Percentiles rank a stretch among this genome's conserved stretches.
phyloP scores from a whole-genome alignment of 2,113 vertebrate genomes.

The Eidolon helvum region DNA sequence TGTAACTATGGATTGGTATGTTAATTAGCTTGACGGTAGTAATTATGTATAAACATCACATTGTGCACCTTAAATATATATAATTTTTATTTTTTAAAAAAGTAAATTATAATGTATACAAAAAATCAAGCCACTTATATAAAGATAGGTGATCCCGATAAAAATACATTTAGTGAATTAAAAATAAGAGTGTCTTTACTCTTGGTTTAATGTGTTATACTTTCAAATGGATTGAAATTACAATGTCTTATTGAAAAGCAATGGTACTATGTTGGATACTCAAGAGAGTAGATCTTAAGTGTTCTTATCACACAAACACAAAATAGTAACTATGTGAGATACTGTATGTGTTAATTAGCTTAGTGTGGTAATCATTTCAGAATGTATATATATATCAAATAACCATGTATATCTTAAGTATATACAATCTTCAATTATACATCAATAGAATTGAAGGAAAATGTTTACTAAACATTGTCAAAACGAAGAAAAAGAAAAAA shows the following conservation, averaged over 20 bases:
- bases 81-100: not conserved
- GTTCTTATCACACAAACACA: not conserved
- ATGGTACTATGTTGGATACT: not conserved
- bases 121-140: not conserved
- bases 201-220: not conserved
- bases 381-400: not conserved
- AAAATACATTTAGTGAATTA: not conserved
- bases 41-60: not conserved
- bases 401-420: not conserved
- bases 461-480: not conserved
- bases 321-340: not conserved
- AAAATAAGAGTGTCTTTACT: not conserved
- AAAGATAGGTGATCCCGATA: not conserved
- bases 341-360: not conserved
- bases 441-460: not conserved
- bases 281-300: not conserved
- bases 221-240: not conserved
- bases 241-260: not conserved
- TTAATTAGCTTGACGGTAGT: not conserved
- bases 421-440: not conserved
- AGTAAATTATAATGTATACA: not conserved
- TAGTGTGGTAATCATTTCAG: not conserved
- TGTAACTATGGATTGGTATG: not conserved
- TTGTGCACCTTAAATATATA: not conserved
- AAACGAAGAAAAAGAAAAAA: not conserved